Evolutionary conservation across 2,113 vertebrate genomes (phyloP).

Genomic region (Nibea albiflora): DNA sequence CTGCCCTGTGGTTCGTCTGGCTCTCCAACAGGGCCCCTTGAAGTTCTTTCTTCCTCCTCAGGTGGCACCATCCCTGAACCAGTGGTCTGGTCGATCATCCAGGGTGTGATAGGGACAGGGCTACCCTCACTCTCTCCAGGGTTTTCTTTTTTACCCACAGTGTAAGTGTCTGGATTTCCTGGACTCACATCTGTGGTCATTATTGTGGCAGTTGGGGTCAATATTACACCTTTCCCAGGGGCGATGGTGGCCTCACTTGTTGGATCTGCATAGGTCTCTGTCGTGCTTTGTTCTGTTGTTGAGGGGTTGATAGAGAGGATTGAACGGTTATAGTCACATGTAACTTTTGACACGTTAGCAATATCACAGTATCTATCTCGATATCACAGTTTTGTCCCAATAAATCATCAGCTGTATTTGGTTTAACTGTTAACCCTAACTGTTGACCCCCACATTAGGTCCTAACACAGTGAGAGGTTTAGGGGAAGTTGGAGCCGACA

Average conservation of each 20-base stretch:
- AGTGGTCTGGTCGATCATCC: background rate
- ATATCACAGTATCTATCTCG: background rate
- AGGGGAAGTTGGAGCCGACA: background rate
- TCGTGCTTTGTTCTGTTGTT: background rate
- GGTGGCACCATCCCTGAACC: slow-evolving; percentile 55
- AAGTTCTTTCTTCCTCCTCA: background rate
- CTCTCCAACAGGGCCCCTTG: background rate
- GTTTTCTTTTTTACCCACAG: background rate
- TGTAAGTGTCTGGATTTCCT: background rate
- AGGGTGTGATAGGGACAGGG: background rate
- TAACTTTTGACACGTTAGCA: background rate
- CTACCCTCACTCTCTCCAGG: background rate
- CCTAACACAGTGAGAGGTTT: background rate
- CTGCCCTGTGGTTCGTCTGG: background rate
- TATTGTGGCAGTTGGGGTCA: accelerated
- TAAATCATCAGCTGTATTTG: background rate
- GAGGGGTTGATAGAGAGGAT: background rate
- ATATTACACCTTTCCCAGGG: background rate
- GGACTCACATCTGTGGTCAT: background rate
- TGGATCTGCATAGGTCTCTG: background rate
- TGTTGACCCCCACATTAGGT: background rate
- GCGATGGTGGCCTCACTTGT: accelerated
- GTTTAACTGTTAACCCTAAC: background rate
- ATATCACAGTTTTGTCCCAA: background rate
- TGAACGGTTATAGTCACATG: background rate